Evolutionary conservation across 1,140 invertebrate species (phyloP).

Genomic region (Stegodyphus mimosarum): DNA sequence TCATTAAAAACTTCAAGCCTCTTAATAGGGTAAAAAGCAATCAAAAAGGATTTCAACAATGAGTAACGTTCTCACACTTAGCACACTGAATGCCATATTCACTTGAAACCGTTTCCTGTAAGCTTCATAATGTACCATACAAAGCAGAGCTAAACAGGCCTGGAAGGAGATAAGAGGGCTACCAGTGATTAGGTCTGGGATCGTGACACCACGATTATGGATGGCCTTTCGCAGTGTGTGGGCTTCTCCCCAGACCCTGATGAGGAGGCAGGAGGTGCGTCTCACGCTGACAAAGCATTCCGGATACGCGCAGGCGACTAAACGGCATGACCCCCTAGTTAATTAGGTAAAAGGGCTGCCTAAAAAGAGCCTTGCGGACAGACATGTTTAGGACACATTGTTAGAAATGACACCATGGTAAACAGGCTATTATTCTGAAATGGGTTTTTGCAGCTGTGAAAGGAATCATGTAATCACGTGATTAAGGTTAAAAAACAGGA

Average conservation of each 20-base stretch:
- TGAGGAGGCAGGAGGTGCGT: neutral
- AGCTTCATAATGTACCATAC: too few species aligned
- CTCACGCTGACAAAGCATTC: constrained; percentile 24
- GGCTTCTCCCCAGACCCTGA: constrained; percentile 16
- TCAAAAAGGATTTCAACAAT: too few species aligned
- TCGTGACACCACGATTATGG: constrained; percentile 18
- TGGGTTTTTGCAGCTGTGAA: too few species aligned
- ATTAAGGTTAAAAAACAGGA: too few species aligned
- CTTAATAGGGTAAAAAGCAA: too few species aligned
- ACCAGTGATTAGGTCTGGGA: constrained; percentile 10
- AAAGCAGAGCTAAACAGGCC: neutral
- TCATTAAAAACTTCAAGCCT: too few species aligned
- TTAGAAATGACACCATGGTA: too few species aligned
- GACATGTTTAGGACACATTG: neutral
- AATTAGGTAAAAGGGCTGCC: neutral
- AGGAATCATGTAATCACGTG: constrained; percentile 1
- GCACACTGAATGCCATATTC: too few species aligned
- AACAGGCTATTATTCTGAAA: too few species aligned
- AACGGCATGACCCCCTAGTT: constrained; percentile 21
- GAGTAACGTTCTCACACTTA: too few species aligned
- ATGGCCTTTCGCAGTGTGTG: constrained; percentile 26
- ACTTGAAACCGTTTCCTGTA: too few species aligned
- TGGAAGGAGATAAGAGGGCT: neutral
- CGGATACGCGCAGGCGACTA: constrained; percentile 18
- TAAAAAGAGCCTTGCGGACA: neutral